These are phyloP conservation scores for Lingula anatina DNA, from an alignment of 2,888 invertebrate genomes.

Conservation along the genomic window DNA sequence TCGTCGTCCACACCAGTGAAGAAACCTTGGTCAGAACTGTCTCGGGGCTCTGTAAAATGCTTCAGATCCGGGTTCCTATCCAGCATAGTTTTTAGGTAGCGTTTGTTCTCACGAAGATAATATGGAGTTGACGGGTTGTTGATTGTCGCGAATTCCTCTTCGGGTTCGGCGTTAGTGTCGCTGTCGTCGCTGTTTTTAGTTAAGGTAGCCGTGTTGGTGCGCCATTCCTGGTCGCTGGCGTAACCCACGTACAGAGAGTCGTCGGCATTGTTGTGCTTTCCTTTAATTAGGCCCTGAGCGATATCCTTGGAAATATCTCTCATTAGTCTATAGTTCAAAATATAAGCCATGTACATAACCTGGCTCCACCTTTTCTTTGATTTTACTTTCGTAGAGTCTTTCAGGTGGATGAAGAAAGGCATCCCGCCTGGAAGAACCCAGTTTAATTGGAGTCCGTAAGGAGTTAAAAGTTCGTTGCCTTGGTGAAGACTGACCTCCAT, in stretches of 20 bases:
- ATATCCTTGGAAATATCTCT: too few species aligned
- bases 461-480: conserved; percentile 20
- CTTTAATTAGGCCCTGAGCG: background rate
- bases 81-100: too few species aligned
- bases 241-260: conserved; percentile 9
- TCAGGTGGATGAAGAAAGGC: conserved; percentile 33
- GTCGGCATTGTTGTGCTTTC: background rate
- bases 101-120: too few species aligned
- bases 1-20: too few species aligned
- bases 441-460: conserved; percentile 29
- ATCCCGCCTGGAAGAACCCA: conserved; percentile 23
- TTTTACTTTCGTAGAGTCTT: conserved; percentile 27
- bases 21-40: too few species aligned
- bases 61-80: too few species aligned
- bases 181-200: background rate
- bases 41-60: too few species aligned
- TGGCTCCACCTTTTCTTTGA: conserved; percentile 39
- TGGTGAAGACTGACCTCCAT: conserved; percentile 14
- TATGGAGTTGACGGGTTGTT: too few species aligned
- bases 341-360: conserved; percentile 33
- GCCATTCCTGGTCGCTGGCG: conserved; percentile 10
- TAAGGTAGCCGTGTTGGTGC: conserved; percentile 2
- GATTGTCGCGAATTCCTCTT: conserved; percentile 1
- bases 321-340: conserved; percentile 17
- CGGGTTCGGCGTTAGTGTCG: background rate